These are phyloP conservation scores for Caligus rogercresseyi DNA, from an alignment of 1,140 invertebrate genomes.

Conservation along the genomic window DNA sequence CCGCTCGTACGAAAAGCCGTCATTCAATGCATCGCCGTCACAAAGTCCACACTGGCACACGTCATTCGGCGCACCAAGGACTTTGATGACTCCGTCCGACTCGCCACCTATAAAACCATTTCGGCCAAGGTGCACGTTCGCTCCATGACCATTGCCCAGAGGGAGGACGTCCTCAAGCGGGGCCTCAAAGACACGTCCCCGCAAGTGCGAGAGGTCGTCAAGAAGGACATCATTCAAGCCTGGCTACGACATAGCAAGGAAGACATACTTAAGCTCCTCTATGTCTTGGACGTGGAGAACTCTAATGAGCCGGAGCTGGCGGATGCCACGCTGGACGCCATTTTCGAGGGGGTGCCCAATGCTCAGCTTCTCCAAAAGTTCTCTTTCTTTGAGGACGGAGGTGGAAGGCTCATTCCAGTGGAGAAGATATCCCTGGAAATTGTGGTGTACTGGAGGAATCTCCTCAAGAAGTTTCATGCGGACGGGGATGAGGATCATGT, in stretches of 20 bases:
- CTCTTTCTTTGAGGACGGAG: slow-evolving; percentile 28
- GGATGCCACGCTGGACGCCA: neutral
- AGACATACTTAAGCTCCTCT: slow-evolving; percentile 40
- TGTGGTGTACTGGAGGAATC: slow-evolving; percentile 41
- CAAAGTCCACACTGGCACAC: slow-evolving; percentile 39
- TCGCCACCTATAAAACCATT: slow-evolving; percentile 44
- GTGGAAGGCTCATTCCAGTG: slow-evolving; percentile 35
- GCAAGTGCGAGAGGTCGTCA: slow-evolving; percentile 22
- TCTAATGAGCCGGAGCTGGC: slow-evolving; percentile 23
- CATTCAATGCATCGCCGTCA: slow-evolving; percentile 44
- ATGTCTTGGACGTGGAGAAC: slow-evolving; percentile 41
- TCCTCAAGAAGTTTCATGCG: slow-evolving; percentile 34
- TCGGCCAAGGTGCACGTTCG: slow-evolving; percentile 43
- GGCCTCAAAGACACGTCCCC: slow-evolving; percentile 46
- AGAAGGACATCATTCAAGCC: slow-evolving; percentile 31
- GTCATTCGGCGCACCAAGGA: slow-evolving; percentile 51
- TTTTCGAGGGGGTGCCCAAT: slow-evolving; percentile 3
- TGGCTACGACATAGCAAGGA: slow-evolving; percentile 45
- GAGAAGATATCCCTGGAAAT: slow-evolving; percentile 38
- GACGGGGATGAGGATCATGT: slow-evolving; percentile 22
- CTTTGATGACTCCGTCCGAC: slow-evolving; percentile 49
- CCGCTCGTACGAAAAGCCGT: slow-evolving; percentile 47
- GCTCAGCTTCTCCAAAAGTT: slow-evolving; percentile 23
- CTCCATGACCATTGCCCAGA: slow-evolving; percentile 46
- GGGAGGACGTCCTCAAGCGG: slow-evolving; percentile 41